phyloP scores from a whole-genome alignment of 2,113 vertebrate species.

The Prunella fulvescens region DNA sequence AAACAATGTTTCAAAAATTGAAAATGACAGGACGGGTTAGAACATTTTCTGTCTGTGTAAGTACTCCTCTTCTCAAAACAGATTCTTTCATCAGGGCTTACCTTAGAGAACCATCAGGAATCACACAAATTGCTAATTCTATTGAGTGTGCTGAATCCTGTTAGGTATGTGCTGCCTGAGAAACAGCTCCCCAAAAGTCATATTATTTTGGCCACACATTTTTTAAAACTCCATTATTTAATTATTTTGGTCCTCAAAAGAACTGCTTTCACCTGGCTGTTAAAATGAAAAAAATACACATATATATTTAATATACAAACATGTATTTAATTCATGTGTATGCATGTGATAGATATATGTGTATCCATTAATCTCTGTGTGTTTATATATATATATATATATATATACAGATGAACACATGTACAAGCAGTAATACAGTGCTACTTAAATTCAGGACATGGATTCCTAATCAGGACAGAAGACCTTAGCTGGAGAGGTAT shows the following conservation, averaged over 20 bases:
- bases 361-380: background rate
- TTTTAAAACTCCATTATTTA: background rate
- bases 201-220: background rate
- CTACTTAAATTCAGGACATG: background rate
- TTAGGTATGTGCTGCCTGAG: background rate
- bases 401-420: background rate
- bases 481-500: background rate
- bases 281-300: background rate
- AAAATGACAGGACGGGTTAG: background rate
- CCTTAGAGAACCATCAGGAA: background rate
- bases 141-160: background rate
- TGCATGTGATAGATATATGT: background rate
- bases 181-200: background rate
- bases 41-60: background rate
- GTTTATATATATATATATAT: accelerated
- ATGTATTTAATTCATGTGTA: background rate
- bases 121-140: background rate
- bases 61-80: background rate
- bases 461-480: background rate
- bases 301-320: background rate
- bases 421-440: background rate
- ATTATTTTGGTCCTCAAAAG: background rate
- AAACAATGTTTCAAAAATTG: background rate
- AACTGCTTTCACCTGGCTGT: background rate
- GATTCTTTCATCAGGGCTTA: background rate